Evolutionary conservation across 2,888 invertebrate genomes (phyloP).

Genomic region (Pinctada fucata): DNA sequence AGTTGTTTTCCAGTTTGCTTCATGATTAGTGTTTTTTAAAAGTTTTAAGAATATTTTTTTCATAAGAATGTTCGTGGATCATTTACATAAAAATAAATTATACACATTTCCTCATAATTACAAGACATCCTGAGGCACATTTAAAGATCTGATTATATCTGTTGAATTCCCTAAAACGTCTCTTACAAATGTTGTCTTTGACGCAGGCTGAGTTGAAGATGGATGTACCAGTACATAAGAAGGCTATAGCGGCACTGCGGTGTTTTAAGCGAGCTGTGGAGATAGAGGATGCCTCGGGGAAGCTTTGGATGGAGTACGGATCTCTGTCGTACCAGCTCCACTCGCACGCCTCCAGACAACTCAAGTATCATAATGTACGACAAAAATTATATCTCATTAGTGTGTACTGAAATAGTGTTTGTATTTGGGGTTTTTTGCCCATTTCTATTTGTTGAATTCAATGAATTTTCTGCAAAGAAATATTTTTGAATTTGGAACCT

Average conservation of each 20-base stretch:
- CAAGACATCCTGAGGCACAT: no score
- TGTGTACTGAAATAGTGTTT: neutral
- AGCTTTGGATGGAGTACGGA: slow-evolving; percentile 93
- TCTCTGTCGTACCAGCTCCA: slow-evolving; percentile 92
- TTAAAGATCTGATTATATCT: no score
- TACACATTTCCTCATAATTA: no score
- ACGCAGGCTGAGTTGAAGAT: slow-evolving; percentile 70
- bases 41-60: no score
- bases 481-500: neutral
- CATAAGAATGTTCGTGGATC: no score
- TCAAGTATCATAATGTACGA: slow-evolving; percentile 80
- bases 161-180: no score
- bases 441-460: neutral
- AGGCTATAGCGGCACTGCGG: slow-evolving; percentile 82
- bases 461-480: neutral
- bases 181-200: no score
- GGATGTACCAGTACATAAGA: slow-evolving; percentile 75
- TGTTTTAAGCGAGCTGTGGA: slow-evolving; percentile 90
- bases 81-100: no score
- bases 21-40: no score
- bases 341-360: slow-evolving; percentile 90
- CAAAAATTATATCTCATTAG: no score
- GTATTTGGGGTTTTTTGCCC: neutral
- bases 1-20: no score
- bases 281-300: slow-evolving; percentile 83